Base-by-base conservation (phyloP, 2,797 vertebrate species). In the Coregonus ussuriensis region DNA sequence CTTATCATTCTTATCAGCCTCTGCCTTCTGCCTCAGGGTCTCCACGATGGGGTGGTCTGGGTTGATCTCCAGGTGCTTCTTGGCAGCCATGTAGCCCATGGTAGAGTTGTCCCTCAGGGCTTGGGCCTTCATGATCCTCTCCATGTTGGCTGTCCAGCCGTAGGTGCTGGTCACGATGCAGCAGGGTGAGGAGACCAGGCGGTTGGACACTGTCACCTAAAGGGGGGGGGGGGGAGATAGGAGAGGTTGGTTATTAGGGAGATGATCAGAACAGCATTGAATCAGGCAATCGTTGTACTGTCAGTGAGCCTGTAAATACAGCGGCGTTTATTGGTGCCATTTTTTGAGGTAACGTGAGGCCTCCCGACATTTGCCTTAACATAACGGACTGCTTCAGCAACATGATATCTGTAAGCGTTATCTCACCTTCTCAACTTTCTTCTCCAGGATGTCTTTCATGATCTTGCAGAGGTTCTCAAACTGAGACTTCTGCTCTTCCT, bases 11-110 rank as follows among this genome's bases (percentile, higher is more conserved):
- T 98, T 98, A 85, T 98, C 97, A 0, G 94, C 95, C 84, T 98
- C 97, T 0, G 96, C 97, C 82, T 97, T 98, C 82, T 95, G 94
- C 86, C 96, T 92, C 77, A 98, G 88, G 3, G 96, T 97, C 88
- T 97, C 96, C 0, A 98, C 89, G 6, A 98, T 98, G 35, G 97
- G 94, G 81, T 98, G 97, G 47, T 97, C 96, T 0, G 96, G 96
- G 76, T 98, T 98, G 0, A 98, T 94, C 88, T 98, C 97, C 59
- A 98, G 89, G 63, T 98, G 97, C 33, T 98, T 98, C 89, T 98
- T 98, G 0, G 97, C 97, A 3, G 97, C 97, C 97, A 98, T 98
- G 88, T 98, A 98, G 4, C 96, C 97, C 97, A 98, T 98, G 0
- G 97, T 98, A 9, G 97, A 97, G 90, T 97, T 98, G 77, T 98